phyloP scores from a whole-genome alignment of 2,888 invertebrate species.

The Agriopis leucophaearia region DNA sequence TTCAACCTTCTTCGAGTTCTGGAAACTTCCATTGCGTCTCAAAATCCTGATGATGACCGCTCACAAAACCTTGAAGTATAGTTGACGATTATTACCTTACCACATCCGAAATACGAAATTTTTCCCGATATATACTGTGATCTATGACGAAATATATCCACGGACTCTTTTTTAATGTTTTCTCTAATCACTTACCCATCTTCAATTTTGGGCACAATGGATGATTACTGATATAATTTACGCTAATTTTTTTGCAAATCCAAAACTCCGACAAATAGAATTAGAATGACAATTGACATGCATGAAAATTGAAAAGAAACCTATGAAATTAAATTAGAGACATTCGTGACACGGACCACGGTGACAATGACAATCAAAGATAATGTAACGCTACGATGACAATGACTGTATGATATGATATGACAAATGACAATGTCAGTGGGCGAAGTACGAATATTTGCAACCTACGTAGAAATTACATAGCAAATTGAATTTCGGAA shows the following conservation, averaged over 20 bases:
- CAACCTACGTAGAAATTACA: no score
- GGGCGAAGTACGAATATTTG: no score
- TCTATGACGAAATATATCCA: neutral
- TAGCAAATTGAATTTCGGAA: no score
- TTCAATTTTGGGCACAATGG: neutral
- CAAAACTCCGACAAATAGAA: neutral
- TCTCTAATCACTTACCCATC: neutral
- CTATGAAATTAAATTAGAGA: no score
- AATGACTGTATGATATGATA: no score
- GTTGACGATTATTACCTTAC: no score
- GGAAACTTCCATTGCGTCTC: slow-evolving; percentile 8
- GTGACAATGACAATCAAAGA: no score
- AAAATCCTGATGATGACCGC: neutral
- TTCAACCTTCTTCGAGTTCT: slow-evolving; percentile 8
- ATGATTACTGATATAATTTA: neutral
- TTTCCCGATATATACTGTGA: no score
- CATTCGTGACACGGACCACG: no score
- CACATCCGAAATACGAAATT: neutral
- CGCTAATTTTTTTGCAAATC: neutral
- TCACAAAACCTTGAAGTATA: neutral
- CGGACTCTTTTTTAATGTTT: neutral
- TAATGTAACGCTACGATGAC: no score
- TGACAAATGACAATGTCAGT: no score
- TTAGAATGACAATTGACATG: neutral
- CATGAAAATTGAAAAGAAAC: no score